Evolutionary conservation across 2,797 vertebrate genomes (phyloP).

Genomic region (Bryconaethiops microstoma): DNA sequence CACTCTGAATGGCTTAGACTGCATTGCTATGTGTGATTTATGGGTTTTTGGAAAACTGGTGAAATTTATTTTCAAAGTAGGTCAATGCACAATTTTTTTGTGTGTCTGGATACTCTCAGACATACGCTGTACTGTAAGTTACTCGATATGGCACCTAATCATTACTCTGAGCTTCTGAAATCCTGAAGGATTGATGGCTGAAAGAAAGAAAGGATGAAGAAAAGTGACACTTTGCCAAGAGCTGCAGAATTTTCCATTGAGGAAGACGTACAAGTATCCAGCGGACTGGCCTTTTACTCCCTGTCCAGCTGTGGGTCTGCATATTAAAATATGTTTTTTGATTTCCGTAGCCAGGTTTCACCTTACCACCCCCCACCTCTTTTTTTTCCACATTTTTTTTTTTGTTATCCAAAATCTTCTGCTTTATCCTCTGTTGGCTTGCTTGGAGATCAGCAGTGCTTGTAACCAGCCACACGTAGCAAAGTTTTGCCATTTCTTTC

Average conservation of each 20-base stretch:
- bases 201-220: background rate
- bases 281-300: conserved; percentile 43
- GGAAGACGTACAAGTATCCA: conserved; percentile 53
- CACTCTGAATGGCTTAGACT: too few relatives aligned
- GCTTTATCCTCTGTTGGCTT: conserved; percentile 39
- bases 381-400: conserved; percentile 14
- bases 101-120: background rate
- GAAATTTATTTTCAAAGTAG: background rate
- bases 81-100: background rate
- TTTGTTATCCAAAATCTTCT: too few relatives aligned
- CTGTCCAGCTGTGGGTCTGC: conserved; percentile 52
- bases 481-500: conserved; percentile 37
- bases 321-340: conserved; percentile 63
- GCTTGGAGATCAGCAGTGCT: conserved; percentile 49
- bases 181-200: background rate
- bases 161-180: background rate
- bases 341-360: conserved; percentile 46
- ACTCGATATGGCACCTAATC: background rate
- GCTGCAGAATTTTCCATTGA: conserved; percentile 59
- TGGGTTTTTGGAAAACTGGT: too few relatives aligned
- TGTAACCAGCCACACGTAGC: conserved; percentile 24
- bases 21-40: too few relatives aligned
- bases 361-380: background rate
- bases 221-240: conserved; percentile 6
- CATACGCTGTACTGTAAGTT: background rate